Conservation (phyloP, 2,888 invertebrate genomes). For the Trichopoda pennipes region DNA sequence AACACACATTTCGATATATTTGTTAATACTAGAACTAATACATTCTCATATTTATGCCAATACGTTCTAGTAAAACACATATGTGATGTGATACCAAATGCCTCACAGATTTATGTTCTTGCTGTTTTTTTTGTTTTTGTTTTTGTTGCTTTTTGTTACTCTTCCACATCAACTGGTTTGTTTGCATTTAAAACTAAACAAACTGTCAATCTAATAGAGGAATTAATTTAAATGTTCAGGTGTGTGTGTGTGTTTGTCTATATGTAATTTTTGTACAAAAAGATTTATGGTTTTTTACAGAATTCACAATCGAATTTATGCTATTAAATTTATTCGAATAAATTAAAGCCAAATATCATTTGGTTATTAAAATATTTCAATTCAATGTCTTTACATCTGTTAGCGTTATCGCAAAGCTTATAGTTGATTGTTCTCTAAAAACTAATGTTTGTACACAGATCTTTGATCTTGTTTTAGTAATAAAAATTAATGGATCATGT, state of each 20-base stretch:
- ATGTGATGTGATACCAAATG: constrained; percentile 25
- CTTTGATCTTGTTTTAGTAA: too few relatives aligned
- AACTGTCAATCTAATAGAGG: constrained; percentile 58
- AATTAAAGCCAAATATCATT: too few relatives aligned
- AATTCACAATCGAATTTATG: too few relatives aligned
- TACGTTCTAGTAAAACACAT: neutral
- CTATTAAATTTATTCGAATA: too few relatives aligned
- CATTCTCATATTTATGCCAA: neutral
- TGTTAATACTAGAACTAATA: neutral
- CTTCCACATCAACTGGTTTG: constrained; percentile 29
- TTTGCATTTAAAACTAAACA: constrained; percentile 49
- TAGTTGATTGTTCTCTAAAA: too few relatives aligned
- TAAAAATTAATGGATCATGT: too few relatives aligned
- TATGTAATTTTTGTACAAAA: neutral
- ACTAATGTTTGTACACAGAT: too few relatives aligned
- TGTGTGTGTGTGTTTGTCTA: neutral
- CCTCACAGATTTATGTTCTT: constrained; percentile 35
- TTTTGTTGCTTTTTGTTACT: too few relatives aligned
- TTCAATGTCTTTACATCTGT: too few relatives aligned
- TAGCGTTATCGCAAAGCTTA: too few relatives aligned
- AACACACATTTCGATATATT: constrained; percentile 4
- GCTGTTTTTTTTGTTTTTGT: neutral
- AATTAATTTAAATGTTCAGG: constrained; percentile 29
- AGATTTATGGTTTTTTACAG: neutral
- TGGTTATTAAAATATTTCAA: too few relatives aligned